Conservation (phyloP, 2,113 vertebrate species). For the Pachypanchax playfairii region DNA sequence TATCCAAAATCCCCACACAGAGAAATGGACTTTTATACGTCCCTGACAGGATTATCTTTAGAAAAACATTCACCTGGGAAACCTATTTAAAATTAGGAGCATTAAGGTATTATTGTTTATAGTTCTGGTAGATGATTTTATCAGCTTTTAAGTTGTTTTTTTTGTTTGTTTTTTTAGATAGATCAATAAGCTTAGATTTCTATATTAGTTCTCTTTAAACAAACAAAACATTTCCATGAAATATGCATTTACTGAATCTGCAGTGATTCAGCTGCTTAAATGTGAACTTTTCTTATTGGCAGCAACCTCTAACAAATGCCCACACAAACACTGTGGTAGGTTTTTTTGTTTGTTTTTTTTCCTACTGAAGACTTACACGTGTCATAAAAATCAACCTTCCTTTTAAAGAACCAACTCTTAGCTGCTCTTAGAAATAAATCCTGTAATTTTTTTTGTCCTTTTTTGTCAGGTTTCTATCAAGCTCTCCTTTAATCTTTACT, state of each 20-base stretch:
- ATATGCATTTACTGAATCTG: not conserved
- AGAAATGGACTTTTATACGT: not conserved
- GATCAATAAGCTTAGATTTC: not conserved
- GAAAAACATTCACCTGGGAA: too few species aligned
- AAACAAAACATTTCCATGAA: not conserved
- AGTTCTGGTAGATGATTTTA: not conserved
- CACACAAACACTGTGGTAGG: not conserved
- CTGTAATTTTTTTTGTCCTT: not conserved
- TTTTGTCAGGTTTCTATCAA: not conserved
- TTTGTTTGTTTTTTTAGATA: not conserved
- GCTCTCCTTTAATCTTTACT: constrained; percentile 1
- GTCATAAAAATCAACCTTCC: not conserved
- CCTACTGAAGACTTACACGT: not conserved
- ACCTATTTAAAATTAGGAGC: too few species aligned
- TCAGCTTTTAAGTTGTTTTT: not conserved
- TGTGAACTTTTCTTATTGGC: not conserved
- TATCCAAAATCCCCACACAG: not conserved
- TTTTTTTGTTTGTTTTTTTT: not conserved
- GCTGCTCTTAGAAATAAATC: not conserved
- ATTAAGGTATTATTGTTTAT: not conserved
- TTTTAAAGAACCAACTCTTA: not conserved
- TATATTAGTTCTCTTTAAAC: not conserved
- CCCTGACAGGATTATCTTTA: not conserved
- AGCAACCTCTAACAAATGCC: not conserved
- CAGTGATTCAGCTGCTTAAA: not conserved